A percentile compares a stretch with the other conserved stretches of the same genome.
Evolutionary conservation across 2,888 invertebrate genomes (phyloP).

Genomic region (Anthophora plumipes): DNA sequence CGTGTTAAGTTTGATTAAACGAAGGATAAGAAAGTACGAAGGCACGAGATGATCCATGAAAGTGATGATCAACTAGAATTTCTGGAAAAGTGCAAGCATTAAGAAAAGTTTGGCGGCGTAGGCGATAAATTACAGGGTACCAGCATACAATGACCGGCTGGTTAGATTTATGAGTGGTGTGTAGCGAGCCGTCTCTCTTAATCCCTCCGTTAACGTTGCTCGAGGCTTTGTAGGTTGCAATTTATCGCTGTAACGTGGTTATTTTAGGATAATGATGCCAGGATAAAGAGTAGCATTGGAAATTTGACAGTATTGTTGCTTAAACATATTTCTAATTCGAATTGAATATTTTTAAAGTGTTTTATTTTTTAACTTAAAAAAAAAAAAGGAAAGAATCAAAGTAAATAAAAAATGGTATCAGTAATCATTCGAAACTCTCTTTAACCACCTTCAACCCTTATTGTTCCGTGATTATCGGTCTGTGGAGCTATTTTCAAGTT

Average conservation of each 20-base stretch:
- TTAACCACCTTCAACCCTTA: neutral
- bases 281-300: neutral
- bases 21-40: neutral
- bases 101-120: slow-evolving; percentile 8
- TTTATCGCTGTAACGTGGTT: neutral
- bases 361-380: too few species aligned
- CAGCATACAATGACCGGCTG: neutral
- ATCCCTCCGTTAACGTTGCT: neutral
- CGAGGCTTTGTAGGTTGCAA: neutral
- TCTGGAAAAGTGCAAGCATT: slow-evolving; percentile 5
- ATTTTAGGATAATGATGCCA: neutral
- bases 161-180: slow-evolving; percentile 13
- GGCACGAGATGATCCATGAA: neutral
- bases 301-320: neutral
- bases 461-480: neutral
- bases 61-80: slow-evolving; percentile 2
- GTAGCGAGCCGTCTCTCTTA: slow-evolving; percentile 7
- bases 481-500: neutral
- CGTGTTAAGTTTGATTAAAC: neutral
- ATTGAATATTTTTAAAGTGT: neutral
- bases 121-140: slow-evolving; percentile 6
- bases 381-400: too few species aligned
- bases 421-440: neutral
- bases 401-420: neutral
- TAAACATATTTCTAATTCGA: neutral